Evolutionary conservation across 2,113 vertebrate genomes (phyloP), one percentile per base, ranked within the genome.

Genomic region (Phylloscopus whistleri): DNA sequence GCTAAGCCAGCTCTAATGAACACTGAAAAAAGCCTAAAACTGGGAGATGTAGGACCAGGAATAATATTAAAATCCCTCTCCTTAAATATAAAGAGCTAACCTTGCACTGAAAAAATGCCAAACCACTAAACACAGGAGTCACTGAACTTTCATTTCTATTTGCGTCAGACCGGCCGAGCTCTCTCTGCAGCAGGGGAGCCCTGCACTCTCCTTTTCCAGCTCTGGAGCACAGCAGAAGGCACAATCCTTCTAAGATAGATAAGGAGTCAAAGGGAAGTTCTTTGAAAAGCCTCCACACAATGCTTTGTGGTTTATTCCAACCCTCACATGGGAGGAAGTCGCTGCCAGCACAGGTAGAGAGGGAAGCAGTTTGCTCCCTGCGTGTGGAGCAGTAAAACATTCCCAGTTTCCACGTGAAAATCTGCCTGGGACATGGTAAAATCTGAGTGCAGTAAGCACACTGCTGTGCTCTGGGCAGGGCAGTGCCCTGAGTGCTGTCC

Each of bases 91-190:
- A 85, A 82, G 63, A 20, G 39, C 85, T 37, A 92, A 92, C 88
- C 72, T 86, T 75, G 81, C 72, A 31, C 13, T 73, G 90, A 90
- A 51, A 67, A 80, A 43, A 37, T 33, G 86, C 95, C 96, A 97
- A 94, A 43, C 92, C 95, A 93, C 96, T 86, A 78, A 95, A 84
- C 70, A 85, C 7, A 79, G 86, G 89, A 95, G 84, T 49, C 76
- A 58, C 55, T 56, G 82, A 91, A 73, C 90, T 91, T 51, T 23
- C 70, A 8, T 37, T 75, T 41, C 80, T 58, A 11, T 75, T 53
- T 95, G 91, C 48, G 35, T 96, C 94, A 94, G 92, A 30, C 20
- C 1, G 18, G 17, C 63, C 0, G 10, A 77, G 59, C 93, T 13
- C 66, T 21, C 73, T 28, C 49, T 16, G 21, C 41, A 7, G 58